Conservation (phyloP, 2,113 vertebrate species). For the Ammodramus savannarum region DNA sequence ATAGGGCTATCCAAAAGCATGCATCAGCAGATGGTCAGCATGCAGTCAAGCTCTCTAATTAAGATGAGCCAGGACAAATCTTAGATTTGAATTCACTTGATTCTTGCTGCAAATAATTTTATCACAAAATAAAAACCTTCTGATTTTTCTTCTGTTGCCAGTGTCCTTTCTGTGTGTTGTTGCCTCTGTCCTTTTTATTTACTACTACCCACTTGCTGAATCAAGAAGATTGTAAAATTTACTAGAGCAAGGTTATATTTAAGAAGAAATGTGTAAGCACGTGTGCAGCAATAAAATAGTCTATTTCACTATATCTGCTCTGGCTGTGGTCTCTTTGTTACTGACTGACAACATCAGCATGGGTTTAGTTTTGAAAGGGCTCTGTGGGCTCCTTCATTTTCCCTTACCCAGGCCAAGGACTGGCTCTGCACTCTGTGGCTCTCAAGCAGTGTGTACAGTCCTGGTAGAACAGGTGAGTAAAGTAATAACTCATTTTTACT, state of each 20-base stretch:
- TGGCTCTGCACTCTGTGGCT: not conserved
- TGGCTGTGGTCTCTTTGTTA: not conserved
- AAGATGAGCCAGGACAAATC: not conserved
- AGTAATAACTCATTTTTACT: not conserved
- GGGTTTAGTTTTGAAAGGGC: not conserved
- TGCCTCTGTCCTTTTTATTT: slow-evolving; percentile 17
- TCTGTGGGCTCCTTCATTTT: not conserved
- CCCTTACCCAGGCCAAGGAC: not conserved
- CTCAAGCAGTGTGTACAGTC: not conserved
- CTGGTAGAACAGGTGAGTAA: not conserved
- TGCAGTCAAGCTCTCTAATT: not conserved
- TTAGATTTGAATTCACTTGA: slow-evolving; percentile 19
- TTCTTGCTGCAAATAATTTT: slow-evolving; percentile 33
- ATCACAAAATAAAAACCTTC: not conserved
- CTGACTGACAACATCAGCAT: not conserved
- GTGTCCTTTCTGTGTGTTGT: slow-evolving; percentile 19
- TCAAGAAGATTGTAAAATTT: slow-evolving; percentile 56
- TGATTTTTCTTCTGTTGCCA: slow-evolving; percentile 13
- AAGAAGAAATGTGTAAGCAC: slow-evolving; percentile 51
- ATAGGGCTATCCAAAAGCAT: not conserved
- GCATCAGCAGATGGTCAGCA: slow-evolving; percentile 11
- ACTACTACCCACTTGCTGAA: not conserved
- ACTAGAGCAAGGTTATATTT: slow-evolving; percentile 48
- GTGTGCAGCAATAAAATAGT: slow-evolving; percentile 72
- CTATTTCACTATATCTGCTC: slow-evolving; percentile 43